Evolutionary conservation across 2,797 vertebrate genomes (phyloP), one percentile per base, ranked within the genome.

Genomic region (Sciurus vulgaris): DNA sequence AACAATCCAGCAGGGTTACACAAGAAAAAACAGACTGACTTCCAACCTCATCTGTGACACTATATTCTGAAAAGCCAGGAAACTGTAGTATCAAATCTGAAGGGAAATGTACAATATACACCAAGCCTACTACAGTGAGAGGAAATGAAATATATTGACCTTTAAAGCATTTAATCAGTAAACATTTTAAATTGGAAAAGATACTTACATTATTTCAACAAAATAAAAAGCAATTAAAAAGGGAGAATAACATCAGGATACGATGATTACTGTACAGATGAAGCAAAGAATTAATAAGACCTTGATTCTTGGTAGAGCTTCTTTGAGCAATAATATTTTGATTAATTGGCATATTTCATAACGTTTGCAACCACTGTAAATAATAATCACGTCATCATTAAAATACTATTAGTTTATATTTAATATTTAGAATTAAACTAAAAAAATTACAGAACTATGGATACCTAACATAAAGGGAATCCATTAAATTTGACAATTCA

Each of bases 401-500:
- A 86, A 72, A 49, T 28, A 79, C 38, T 47, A 3, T 20, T 69
- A 85, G 28, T 86, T 82, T 72, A 6, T 72, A 30, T 84, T 93
- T 18, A 54, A 70, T 51, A 79, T 73, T 74, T 85, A 88, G 13
- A 77, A 82, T 67, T 24, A 74, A 72, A 0, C 13, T 38, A 22
- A 26, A 79, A 72, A 81, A n/a, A 78, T 54, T 54, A 78, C 44
- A 28, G n/a, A 73, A 61, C n/a, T 69, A 81, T 78, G 3, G 6
- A 82, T 81, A 74, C 22, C 33, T 83, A 73, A 79, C 20, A 63
- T n/a, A 76, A 49, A 95, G 28, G 78, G 38, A 89, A 78, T 59
- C 63, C 30, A 47, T 61, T 59, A 44, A 86, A 72, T 38, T 96
- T 83, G 28, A 59, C 14, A 79, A 61, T 15, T 7, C 0, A 77